Evolutionary conservation across 2,113 vertebrate species (phyloP).

Genomic region (Syngnathus typhle): DNA sequence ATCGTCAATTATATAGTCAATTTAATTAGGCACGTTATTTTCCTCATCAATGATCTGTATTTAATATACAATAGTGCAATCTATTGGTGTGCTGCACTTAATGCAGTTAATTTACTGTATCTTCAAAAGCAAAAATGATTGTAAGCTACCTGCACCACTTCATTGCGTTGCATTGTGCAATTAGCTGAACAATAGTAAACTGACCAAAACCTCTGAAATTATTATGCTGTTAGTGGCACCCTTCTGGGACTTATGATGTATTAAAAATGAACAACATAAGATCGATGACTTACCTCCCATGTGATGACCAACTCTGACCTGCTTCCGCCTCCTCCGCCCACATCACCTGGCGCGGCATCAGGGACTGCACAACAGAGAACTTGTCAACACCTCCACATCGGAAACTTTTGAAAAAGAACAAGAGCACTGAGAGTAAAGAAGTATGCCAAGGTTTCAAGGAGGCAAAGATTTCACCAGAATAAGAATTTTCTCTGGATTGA

Average conservation of each 20-base stretch:
- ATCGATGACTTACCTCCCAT: constrained; percentile 90
- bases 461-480: not conserved
- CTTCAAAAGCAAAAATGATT: constrained; percentile 13
- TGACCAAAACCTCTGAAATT: constrained; percentile 34
- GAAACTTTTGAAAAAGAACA: constrained; percentile 10
- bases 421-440: not conserved
- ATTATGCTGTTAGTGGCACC: constrained; percentile 32
- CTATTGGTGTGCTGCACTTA: not conserved
- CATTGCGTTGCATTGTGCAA: constrained; percentile 6
- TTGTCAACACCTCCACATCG: constrained; percentile 20
- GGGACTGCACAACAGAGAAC: constrained; percentile 73
- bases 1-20: not conserved
- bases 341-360: constrained; percentile 83
- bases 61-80: not conserved
- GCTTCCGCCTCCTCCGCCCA: constrained; percentile 90
- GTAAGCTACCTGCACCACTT: constrained; percentile 7
- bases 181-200: constrained; percentile 28
- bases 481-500: not conserved
- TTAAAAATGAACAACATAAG: constrained; percentile 44
- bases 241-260: constrained; percentile 7
- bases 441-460: not conserved
- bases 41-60: not conserved
- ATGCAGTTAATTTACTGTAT: constrained; percentile 24
- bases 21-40: not conserved
- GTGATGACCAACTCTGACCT: constrained; percentile 91